These are phyloP conservation scores for Homalodisca vitripennis DNA, from an alignment of 1,140 invertebrate species.

Conservation along the genomic window DNA sequence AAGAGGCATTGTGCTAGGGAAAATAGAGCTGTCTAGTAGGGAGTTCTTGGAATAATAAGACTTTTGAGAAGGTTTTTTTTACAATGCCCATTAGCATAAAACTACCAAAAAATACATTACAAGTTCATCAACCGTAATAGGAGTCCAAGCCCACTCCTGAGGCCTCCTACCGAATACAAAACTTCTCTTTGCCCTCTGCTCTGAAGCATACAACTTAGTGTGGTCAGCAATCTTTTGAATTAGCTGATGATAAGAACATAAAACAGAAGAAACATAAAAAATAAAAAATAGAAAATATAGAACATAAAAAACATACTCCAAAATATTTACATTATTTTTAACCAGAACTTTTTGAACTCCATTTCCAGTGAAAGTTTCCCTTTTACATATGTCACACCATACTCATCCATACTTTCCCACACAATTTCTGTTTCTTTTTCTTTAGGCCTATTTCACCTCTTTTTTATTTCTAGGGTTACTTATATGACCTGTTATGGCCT, in stretches of 20 bases:
- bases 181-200: background rate
- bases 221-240: background rate
- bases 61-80: constrained; percentile 6
- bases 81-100: constrained; percentile 22
- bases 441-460: too few relatives aligned
- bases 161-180: background rate
- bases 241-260: background rate
- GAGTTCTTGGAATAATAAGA: constrained; percentile 18
- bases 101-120: constrained; percentile 2
- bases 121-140: constrained; percentile 5
- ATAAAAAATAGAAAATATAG: too few relatives aligned
- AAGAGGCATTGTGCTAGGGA: background rate
- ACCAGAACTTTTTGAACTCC: background rate
- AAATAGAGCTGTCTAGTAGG: background rate
- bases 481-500: too few relatives aligned
- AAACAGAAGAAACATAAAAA: too few relatives aligned
- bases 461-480: too few relatives aligned
- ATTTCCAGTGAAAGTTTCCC: background rate
- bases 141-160: constrained; percentile 1
- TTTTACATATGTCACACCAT: too few relatives aligned
- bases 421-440: too few relatives aligned
- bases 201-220: background rate
- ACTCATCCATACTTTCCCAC: too few relatives aligned
- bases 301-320: too few relatives aligned
- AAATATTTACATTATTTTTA: background rate